Conservation (phyloP, 2,888 invertebrate species). For the Glomeris marginata region DNA sequence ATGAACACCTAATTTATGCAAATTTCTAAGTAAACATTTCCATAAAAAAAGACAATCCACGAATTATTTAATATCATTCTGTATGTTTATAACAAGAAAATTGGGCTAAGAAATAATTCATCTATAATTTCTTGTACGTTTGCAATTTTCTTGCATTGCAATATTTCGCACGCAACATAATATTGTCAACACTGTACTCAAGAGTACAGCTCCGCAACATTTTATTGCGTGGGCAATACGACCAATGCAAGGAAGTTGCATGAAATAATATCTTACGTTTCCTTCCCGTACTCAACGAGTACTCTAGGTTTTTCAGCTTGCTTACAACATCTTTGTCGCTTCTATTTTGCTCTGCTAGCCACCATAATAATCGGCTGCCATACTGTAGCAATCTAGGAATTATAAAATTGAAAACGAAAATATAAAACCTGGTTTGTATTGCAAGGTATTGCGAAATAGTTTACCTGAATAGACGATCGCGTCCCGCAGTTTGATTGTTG, state of each 20-base stretch:
- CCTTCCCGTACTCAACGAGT: constrained; percentile 65
- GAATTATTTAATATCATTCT: not conserved
- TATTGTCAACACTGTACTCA: too few species aligned
- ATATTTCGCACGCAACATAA: too few species aligned
- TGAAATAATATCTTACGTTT: constrained; percentile 49
- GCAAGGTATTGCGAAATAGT: not conserved
- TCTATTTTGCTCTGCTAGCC: constrained; percentile 47
- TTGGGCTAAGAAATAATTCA: not conserved
- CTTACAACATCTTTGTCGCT: constrained; percentile 50
- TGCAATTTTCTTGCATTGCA: too few species aligned
- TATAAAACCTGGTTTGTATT: not conserved
- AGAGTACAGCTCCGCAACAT: too few species aligned
- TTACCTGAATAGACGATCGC: constrained; percentile 9
- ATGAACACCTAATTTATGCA: too few species aligned
- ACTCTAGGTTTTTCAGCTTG: constrained; percentile 63
- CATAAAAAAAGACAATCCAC: not conserved
- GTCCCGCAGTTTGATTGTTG: constrained; percentile 9
- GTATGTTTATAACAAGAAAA: not conserved
- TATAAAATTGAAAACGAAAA: not conserved
- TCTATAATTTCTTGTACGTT: constrained; percentile 19
- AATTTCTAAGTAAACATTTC: too few species aligned
- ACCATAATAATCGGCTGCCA: constrained; percentile 62
- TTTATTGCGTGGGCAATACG: too few species aligned
- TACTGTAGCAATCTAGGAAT: constrained; percentile 59
- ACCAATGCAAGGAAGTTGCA: too few species aligned